A percentile compares a stretch with the other conserved stretches of the same genome.
Conservation (phyloP, 2,888 invertebrate genomes). For the Orthosia cruda region DNA sequence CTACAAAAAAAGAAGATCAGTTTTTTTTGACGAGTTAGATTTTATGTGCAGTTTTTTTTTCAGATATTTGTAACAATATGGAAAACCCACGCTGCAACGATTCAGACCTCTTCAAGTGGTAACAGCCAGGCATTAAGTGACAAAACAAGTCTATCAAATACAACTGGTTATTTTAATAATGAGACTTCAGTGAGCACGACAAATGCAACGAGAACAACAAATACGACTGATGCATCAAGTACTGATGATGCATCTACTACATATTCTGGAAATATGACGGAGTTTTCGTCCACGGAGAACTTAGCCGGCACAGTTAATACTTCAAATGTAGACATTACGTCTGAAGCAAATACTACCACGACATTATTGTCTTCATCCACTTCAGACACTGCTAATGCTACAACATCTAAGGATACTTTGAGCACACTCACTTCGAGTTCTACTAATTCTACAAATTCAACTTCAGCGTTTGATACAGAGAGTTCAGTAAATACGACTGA, state of each 20-base stretch:
- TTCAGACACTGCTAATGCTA: slow-evolving; percentile 34
- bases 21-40: not conserved
- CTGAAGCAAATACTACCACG: slow-evolving; percentile 40
- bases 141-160: slow-evolving; percentile 43
- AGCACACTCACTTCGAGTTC: slow-evolving; percentile 38
- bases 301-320: slow-evolving; percentile 38
- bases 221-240: slow-evolving; percentile 40
- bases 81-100: slow-evolving; percentile 44
- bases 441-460: slow-evolving; percentile 52
- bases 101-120: slow-evolving; percentile 39
- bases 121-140: slow-evolving; percentile 40
- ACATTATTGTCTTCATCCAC: slow-evolving; percentile 23
- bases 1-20: not conserved
- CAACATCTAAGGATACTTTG: slow-evolving; percentile 34
- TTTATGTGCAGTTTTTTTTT: slow-evolving; percentile 29
- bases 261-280: slow-evolving; percentile 46
- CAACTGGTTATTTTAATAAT: slow-evolving; percentile 46
- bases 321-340: slow-evolving; percentile 29
- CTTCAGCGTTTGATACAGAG: slow-evolving; percentile 20
- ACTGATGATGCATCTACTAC: slow-evolving; percentile 28
- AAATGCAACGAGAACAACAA: slow-evolving; percentile 31
- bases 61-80: slow-evolving; percentile 56
- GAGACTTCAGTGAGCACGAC: slow-evolving; percentile 30
- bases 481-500: slow-evolving; percentile 28
- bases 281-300: slow-evolving; percentile 28